Evolutionary conservation across 1,140 invertebrate species (phyloP).

Genomic region (Cotesia chilonis): DNA sequence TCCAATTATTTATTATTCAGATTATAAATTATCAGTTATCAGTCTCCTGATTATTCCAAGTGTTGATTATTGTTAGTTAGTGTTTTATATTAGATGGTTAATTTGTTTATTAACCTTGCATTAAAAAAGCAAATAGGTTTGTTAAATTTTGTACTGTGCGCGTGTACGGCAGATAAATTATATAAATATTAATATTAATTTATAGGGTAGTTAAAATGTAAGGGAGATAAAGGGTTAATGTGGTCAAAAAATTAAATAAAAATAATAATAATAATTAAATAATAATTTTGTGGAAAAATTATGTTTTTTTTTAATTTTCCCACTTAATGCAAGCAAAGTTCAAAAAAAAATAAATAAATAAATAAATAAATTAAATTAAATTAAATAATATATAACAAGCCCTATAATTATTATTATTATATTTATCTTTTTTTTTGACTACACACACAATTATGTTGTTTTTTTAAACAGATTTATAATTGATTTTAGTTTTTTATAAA

Average conservation of each 20-base stretch:
- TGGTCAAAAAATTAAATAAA: conserved; percentile 57
- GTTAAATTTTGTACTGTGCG: conserved; percentile 49
- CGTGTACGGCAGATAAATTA: conserved; percentile 48
- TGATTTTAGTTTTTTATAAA: background rate
- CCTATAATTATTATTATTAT: background rate
- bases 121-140: background rate
- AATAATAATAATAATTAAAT: conserved; percentile 7
- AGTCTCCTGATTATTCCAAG: too few species aligned
- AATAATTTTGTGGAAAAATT: background rate
- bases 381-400: background rate
- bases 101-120: too few species aligned
- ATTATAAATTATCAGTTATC: background rate
- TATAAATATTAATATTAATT: conserved; percentile 56
- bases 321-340: background rate
- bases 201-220: conserved; percentile 36
- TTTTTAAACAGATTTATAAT: background rate
- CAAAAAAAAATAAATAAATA: background rate
- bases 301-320: background rate
- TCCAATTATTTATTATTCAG: conserved; percentile 11
- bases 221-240: conserved; percentile 62
- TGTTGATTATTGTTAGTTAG: too few species aligned
- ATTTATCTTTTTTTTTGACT: background rate
- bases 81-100: too few species aligned
- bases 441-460: too few species aligned
- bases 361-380: conserved; percentile 16